Evolutionary conservation across 2,113 vertebrate genomes (phyloP).

Genomic region (Camelus bactrianus): DNA sequence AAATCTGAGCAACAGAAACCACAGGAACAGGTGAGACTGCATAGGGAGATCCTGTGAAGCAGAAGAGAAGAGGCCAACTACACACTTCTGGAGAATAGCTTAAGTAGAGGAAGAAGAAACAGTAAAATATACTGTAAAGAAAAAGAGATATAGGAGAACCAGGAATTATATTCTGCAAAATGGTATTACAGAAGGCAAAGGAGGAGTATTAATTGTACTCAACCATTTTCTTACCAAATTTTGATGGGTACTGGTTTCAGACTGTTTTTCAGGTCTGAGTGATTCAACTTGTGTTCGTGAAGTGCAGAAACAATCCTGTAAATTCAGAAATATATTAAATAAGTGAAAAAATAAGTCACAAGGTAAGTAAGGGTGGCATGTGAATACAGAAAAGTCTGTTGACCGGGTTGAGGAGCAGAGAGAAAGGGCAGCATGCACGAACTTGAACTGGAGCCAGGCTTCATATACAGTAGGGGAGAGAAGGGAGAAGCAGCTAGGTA

Average conservation of each 20-base stretch:
- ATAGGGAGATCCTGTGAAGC: background rate
- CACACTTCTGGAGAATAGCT: background rate
- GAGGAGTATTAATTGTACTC: background rate
- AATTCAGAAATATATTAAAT: conserved; percentile 67
- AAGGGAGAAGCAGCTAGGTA: background rate
- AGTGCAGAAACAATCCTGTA: conserved; percentile 98
- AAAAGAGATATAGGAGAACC: background rate
- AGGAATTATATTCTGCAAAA: background rate
- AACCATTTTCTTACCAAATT: conserved; percentile 91
- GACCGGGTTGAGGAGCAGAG: background rate
- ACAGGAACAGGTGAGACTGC: background rate
- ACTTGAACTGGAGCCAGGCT: background rate
- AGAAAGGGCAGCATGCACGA: background rate
- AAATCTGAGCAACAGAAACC: background rate
- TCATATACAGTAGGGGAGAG: background rate
- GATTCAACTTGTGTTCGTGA: conserved; percentile 95
- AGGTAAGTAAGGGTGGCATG: background rate
- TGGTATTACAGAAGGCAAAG: background rate
- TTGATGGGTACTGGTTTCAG: conserved; percentile 91
- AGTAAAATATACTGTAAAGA: background rate
- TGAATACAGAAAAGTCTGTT: background rate
- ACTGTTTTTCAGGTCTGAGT: conserved; percentile 93
- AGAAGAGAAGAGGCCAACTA: background rate
- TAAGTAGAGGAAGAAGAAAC: background rate
- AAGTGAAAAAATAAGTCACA: background rate